Evolutionary conservation across 2,888 invertebrate genomes (phyloP), one percentile per base, ranked within the genome.

Genomic region (Caenorhabditis becei): DNA sequence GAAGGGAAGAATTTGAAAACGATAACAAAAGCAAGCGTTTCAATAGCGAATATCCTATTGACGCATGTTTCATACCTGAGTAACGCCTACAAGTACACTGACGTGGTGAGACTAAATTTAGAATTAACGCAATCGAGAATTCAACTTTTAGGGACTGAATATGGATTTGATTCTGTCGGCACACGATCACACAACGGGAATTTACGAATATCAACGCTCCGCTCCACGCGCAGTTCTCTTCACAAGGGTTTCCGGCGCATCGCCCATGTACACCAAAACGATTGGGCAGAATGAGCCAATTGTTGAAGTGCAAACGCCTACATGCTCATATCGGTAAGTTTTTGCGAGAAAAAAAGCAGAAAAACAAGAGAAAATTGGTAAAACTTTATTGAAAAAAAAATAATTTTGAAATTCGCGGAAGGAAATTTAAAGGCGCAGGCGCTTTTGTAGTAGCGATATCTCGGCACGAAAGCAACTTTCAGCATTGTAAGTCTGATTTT

Each of bases 151-250:
- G 80, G 81, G 81, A 2, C 11, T 62, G 16, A 47, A 44, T 0
- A 69, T 69, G 44, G 88, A 89, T 77, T 78, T 93, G 20, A 91
- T 93, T 54, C 88, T 93, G 32, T 91, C 92, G 32, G 93, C 91
- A 18, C 93, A 93, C 82, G 92, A 92, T 87, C 93, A 93, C 84
- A 91, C 90, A n/a, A 75, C 66, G 2, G 75, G 66, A 62, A 79
- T 82, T 1, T 82, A 59, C 32, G 78, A 82, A 47, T 71, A 75
- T 37, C 72, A 72, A 32, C 56, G 81, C 47, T 32, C 41, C 2
- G 47, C 56, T 7, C 77, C 81, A 26, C 59, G 53, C 44, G 77
- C 77, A 18, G 67, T 77, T 0, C 53, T 77, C 10, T 77, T 61
- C 44, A 58, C 72, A 1, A 32, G 35, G 26, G 54, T 77, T 26